phyloP scores from a whole-genome alignment of 2,797 vertebrate species.

The Sebastes steindachneri region DNA sequence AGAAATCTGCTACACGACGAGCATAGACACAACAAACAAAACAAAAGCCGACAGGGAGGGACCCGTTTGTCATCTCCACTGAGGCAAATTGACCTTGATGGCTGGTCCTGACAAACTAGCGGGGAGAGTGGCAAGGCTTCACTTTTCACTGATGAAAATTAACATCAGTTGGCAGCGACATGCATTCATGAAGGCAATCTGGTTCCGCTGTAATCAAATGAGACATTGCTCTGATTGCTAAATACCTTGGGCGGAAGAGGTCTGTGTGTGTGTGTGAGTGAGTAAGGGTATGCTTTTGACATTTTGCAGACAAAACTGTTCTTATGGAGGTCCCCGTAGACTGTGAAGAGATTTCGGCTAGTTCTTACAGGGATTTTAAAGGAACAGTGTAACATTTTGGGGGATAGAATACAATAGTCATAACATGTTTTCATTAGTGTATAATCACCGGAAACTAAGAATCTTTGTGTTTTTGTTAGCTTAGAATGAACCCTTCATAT shows the following conservation, averaged over 20 bases:
- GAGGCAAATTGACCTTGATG: conserved; percentile 62
- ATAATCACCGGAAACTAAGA: no score
- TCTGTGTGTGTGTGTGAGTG: background rate
- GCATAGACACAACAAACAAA: background rate
- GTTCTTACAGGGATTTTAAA: background rate
- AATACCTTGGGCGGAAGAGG: conserved; percentile 38
- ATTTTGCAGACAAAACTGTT: conserved; percentile 19
- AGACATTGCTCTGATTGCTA: conserved; percentile 69
- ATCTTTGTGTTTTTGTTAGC: no score
- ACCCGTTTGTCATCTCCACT: conserved; percentile 1
- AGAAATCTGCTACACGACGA: background rate
- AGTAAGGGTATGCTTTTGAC: conserved; percentile 8
- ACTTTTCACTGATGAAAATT: conserved; percentile 64
- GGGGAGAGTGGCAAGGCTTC: conserved; percentile 24
- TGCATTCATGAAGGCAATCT: conserved; percentile 55
- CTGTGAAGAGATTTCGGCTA: background rate
- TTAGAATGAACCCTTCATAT: no score
- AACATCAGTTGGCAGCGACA: conserved; percentile 55
- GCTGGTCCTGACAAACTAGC: conserved; percentile 41
- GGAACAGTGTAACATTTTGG: no score
- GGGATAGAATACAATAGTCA: fast-evolving
- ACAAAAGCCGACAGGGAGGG: conserved; percentile 5
- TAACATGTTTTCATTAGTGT: no score
- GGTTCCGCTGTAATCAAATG: conserved; percentile 65
- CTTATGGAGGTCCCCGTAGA: background rate